Conservation (phyloP, 2,888 invertebrate species). For the Parnassius mnemosyne region DNA sequence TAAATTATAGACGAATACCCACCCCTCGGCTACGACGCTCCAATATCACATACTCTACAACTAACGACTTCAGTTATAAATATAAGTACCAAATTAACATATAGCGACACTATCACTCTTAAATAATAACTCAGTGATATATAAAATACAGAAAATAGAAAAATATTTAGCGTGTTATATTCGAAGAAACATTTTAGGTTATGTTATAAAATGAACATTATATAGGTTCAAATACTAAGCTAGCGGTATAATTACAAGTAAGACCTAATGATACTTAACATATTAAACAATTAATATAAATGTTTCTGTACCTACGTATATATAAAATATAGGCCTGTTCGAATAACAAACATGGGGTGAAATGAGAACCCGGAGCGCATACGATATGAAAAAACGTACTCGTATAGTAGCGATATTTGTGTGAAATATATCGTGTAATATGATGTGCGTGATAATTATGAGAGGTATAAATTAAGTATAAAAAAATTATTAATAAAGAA, state of each 20-base stretch:
- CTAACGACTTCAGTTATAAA: conserved; percentile 35
- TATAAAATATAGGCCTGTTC: conserved; percentile 25
- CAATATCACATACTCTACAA: conserved; percentile 30
- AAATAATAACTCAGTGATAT: conserved; percentile 57
- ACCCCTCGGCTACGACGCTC: conserved; percentile 39
- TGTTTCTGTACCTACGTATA: conserved; percentile 16
- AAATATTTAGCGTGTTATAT: conserved; percentile 65
- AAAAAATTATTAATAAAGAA: conserved; percentile 50
- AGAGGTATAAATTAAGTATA: conserved; percentile 63
- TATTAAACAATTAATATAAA: conserved; percentile 10
- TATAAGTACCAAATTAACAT: conserved; percentile 34
- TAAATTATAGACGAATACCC: conserved; percentile 54
- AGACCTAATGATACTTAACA: conserved; percentile 58
- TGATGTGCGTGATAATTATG: conserved; percentile 72
- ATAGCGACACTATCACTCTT: conserved; percentile 44
- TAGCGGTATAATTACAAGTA: conserved; percentile 64
- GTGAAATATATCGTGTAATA: conserved; percentile 55
- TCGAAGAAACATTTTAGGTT: conserved; percentile 51
- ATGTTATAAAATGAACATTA: conserved; percentile 41
- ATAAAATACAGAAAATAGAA: conserved; percentile 57
- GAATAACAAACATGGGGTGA: conserved; percentile 15
- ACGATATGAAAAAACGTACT: conserved; percentile 3
- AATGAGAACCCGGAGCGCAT: conserved; percentile 5
- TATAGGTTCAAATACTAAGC: conserved; percentile 63
- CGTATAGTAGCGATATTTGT: conserved; percentile 35